phyloP scores from a whole-genome alignment of 2,888 invertebrate genomes.

The Orthonychiurus folsomi region DNA sequence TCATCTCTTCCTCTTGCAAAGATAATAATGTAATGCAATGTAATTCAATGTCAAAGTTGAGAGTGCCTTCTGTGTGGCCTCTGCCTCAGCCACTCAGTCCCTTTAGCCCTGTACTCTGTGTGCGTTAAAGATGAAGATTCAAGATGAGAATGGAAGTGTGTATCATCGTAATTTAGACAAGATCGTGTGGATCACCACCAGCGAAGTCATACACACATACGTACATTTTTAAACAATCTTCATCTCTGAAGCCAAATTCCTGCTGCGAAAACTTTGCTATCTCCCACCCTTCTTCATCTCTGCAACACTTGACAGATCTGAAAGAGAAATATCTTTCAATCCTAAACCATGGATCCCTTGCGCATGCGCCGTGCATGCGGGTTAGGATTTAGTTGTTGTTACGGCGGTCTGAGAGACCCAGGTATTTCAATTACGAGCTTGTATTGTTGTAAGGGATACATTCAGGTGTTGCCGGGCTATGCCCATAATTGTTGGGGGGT shows the following conservation, averaged over 20 bases:
- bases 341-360: too few species aligned
- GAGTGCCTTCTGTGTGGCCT: slow-evolving; percentile 9
- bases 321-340: neutral
- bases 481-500: slow-evolving; percentile 1
- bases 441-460: neutral
- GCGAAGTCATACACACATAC: slow-evolving; percentile 28
- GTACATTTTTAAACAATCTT: too few species aligned
- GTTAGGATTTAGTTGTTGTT: neutral
- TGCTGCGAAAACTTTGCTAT: neutral
- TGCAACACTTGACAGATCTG: neutral
- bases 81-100: too few species aligned
- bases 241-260: neutral
- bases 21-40: neutral
- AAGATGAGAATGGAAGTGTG: neutral
- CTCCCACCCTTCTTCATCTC: neutral
- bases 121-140: neutral
- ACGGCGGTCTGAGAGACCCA: too few species aligned
- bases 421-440: neutral
- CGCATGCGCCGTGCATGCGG: too few species aligned
- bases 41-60: neutral
- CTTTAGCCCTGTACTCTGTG: too few species aligned
- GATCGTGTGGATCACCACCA: slow-evolving; percentile 41
- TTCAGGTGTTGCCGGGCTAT: neutral
- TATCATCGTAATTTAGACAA: slow-evolving; percentile 25
- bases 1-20: too few species aligned